Base-by-base conservation (phyloP, 2,797 vertebrate species). In the Artibeus jamaicensis region DNA sequence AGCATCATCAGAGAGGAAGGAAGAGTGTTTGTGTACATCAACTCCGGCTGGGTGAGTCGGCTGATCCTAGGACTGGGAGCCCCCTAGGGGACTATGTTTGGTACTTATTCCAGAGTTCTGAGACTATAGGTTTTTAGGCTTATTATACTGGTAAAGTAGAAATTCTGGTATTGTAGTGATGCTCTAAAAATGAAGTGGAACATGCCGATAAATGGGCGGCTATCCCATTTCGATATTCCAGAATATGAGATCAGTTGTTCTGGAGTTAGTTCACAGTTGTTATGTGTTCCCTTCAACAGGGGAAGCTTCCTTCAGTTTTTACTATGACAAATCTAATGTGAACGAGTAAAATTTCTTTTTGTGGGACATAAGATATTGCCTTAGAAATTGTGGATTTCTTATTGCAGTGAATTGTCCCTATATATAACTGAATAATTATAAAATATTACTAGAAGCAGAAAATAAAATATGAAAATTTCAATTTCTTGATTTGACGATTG, bases 1-100 rank as follows among this genome's bases (percentile, higher is more conserved):
- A 99, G 99, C 91, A 98, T 96, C 8, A n/a, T 99, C 91, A 98
- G 99, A 96, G 99, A 99, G 97, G 99, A 99, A 97, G 99, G 99
- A 46, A 98, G 99, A 87, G 99, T 99, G 86, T 99, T 99, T 9
- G 99, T 99, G 85, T 99, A 99, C 97, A 98, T 99, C 96, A 99
- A 99, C 98, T 98, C 99, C n/a, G 99, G 99, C 87, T 90, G 95
- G 97, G 99, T 99, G 98, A 98, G 99, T 98, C 55, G 19, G 2
- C 3, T 3, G 0, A 0, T 19, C n/a, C 0, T 0, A 12, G n/a
- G 11, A 1, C 50, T 53, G 10, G n/a, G 82, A 74, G 48, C 32
- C 26, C 4, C 32, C 79, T 55, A 1, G 26, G n/a, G 3, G 48
- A 34, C n/a, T 62, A 8, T 37, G 44, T 65, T 78, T 11, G 42